Evolutionary conservation across 2,797 vertebrate species (phyloP), one percentile per base, ranked within the genome.

Genomic region (Pantherophis vulpinus): DNA sequence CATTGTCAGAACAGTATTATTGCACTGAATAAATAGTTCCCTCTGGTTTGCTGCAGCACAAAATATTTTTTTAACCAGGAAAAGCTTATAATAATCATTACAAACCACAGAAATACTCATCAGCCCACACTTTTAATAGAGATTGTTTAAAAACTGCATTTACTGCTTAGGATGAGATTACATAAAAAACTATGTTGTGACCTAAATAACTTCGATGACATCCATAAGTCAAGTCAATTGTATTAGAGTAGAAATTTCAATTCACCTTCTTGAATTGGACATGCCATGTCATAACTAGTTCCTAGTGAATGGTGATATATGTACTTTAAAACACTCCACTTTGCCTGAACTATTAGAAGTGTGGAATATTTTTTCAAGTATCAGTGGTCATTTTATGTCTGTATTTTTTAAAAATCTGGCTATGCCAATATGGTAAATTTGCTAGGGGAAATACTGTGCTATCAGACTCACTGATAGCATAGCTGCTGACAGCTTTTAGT

Each of bases 81-180:
- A 5, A 56, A 2, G 61, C 18, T 93, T 90, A 70, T 37, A 59
- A 59, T 51, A 90, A 87, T 61, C 89, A 93, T 87, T 90, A 83
- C 23, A 4, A 90, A 92, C 32, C 27, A 42, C 47, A 66, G 55
- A 47, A 58, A 66, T 87, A 79, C 16, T 74, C 0, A 47, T 87
- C 55, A 70, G 29, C 94, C 94, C 86, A 12, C n/a, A 60, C 61
- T 18, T 18, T n/a, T 90, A 0, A 0, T 37, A 88, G 74, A 23
- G 61, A 92, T 9, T 83, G 60, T 92, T 63, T 88, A 83, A 58
- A 87, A 90, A 79, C 37, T 55, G 27, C 42, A 23, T 94, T 95
- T 94, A 79, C 55, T 79, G 47, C n/a, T 94, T 94, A 47, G 74
- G 20, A 94, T n/a, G 89, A 88, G 79, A 56, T 0, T 14, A 83